These are phyloP conservation scores for Labeo rohita DNA, from an alignment of 2,113 vertebrate species.

Conservation along the genomic window DNA sequence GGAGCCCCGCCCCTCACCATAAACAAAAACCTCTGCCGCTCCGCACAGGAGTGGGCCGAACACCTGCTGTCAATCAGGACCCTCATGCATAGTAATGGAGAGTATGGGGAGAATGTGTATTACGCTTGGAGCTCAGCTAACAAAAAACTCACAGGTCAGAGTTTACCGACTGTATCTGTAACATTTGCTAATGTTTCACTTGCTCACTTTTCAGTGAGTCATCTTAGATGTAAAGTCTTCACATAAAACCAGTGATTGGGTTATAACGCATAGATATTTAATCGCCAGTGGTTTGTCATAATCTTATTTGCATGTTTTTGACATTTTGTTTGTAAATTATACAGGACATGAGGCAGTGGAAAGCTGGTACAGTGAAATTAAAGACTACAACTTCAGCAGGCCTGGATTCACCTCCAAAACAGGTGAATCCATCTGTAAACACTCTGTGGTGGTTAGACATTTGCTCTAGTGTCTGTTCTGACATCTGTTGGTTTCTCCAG, in stretches of 20 bases:
- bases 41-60: constrained; percentile 65
- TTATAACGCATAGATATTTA: neutral
- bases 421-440: constrained; percentile 44
- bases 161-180: too few relatives aligned
- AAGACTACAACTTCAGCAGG: constrained; percentile 58
- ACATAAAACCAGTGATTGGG: neutral
- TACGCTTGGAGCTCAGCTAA: constrained; percentile 62
- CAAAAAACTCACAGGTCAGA: constrained; percentile 43
- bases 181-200: too few relatives aligned
- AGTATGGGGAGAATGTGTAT: constrained; percentile 67
- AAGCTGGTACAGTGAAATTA: constrained; percentile 63
- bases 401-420: constrained; percentile 58
- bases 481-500: constrained; percentile 43
- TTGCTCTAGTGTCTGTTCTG: neutral
- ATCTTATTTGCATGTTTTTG: neutral
- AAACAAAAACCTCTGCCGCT: constrained; percentile 51
- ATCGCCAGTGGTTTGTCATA: neutral
- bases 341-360: constrained; percentile 60
- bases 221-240: too few relatives aligned
- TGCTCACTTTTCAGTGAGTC: too few relatives aligned
- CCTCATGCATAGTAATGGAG: constrained; percentile 63
- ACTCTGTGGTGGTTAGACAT: neutral
- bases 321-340: neutral
- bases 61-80: constrained; percentile 58
- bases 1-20: constrained; percentile 61